Base-by-base conservation (phyloP, 2,888 invertebrate species). In the Horisme vitalbata region DNA sequence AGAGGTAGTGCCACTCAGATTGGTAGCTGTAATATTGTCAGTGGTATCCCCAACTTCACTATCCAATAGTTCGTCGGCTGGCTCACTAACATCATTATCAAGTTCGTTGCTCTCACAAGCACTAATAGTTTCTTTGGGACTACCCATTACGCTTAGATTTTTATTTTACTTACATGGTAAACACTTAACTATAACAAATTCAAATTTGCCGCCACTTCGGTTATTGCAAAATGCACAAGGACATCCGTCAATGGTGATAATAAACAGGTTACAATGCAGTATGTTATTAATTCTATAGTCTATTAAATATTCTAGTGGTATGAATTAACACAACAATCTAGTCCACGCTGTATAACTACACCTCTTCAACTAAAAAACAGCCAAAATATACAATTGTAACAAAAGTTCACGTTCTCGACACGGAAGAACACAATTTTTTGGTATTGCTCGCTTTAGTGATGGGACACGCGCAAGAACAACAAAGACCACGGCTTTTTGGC, bases 221-320 rank as follows among this genome's bases (percentile, higher is more conserved):
- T 72, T 80, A 75, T 84, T 79, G 81, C 81, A 79, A 86, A 84
- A 82, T 79, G 75, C 75, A 83, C 84, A 86, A 85, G 85, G 85
- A 84, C 85, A 85, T 86, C 87, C 84, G 88, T 85, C 86, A 87
- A 83, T 80, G 69, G 79, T 78, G 84, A 79, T 87, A 88, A 85
- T 87, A 88, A 86, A 87, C 87, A 87, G 87, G 84, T 82, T 83
- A 69, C 75, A 82, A 82, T 73, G 73, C 71, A 75, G 72, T 79
- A 74, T 75, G 73, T 72, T 71, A 65, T 14, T 52, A 33, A 35
- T 39, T 18, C 8, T 35, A 36, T 2, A 15, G 21, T 7, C 6
- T 20, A 31, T 3, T 27, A 11, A 3, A 14, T 15, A 34, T 6
- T 23, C 7, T 21, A 14, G 23, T 1, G 8, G 9, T 7, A 9